Evolutionary conservation across 2,113 vertebrate species (phyloP).

Genomic region (Mormyrus iriodes): DNA sequence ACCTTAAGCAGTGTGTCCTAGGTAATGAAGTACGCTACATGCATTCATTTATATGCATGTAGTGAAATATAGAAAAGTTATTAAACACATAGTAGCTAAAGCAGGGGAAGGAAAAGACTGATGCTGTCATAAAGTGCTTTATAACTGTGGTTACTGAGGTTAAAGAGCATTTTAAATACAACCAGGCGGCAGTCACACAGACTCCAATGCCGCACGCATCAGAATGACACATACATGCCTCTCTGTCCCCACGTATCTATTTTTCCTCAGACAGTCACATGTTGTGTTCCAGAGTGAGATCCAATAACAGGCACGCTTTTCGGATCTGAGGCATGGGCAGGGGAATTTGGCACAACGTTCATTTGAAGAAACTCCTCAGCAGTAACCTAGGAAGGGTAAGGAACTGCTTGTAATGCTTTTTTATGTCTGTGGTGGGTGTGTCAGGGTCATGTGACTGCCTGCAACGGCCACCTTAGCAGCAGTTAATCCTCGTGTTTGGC

Average conservation of each 20-base stretch:
- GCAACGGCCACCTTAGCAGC: not conserved
- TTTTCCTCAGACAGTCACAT: not conserved
- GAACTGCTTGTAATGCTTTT: not conserved
- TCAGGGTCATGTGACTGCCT: not conserved
- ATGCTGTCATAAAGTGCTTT: not conserved
- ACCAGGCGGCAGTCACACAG: not conserved
- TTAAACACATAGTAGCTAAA: not conserved
- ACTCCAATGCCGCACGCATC: not conserved
- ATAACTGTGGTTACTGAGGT: not conserved
- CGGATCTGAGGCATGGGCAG: not conserved
- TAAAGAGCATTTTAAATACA: not conserved
- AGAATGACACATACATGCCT: not conserved
- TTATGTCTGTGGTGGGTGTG: not conserved
- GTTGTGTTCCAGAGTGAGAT: not conserved
- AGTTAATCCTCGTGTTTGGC: constrained; percentile 13
- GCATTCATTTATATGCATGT: not conserved
- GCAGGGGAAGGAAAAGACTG: not conserved
- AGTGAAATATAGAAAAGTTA: not conserved
- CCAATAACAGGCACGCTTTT: not conserved
- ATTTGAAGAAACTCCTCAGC: not conserved
- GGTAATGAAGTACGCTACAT: not conserved
- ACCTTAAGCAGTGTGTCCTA: not conserved
- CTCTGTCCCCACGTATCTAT: not conserved
- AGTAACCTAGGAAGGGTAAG: not conserved
- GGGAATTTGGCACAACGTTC: not conserved